phyloP scores from a whole-genome alignment of 2,888 invertebrate genomes.

The Petrolisthes cinctipes region DNA sequence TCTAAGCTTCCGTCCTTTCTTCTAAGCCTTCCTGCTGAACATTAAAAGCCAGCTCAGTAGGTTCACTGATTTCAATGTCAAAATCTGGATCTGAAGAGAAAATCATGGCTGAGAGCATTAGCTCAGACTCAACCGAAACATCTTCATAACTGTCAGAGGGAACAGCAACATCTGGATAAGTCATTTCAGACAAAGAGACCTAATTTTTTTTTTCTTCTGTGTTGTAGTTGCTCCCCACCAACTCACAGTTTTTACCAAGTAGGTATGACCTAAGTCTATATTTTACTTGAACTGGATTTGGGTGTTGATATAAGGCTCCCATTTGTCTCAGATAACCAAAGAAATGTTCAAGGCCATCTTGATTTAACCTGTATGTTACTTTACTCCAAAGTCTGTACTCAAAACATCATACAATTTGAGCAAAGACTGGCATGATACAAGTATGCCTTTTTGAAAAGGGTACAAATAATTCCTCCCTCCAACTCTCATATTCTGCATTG shows the following conservation, averaged over 20 bases:
- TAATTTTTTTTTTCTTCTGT: neutral
- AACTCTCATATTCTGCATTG: no score
- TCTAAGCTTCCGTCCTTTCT: neutral
- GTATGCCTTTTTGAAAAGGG: constrained; percentile 24
- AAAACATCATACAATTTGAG: no score
- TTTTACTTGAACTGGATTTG: constrained; percentile 25
- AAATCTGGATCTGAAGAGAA: no score
- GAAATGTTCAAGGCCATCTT: no score
- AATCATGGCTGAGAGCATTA: neutral
- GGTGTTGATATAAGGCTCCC: constrained; percentile 1
- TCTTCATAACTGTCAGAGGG: neutral
- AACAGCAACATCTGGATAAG: neutral
- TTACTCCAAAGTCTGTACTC: neutral
- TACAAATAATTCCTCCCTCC: no score
- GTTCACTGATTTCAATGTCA: constrained; percentile 7
- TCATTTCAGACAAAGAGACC: neutral
- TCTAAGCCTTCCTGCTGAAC: constrained; percentile 3
- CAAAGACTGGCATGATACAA: constrained; percentile 33
- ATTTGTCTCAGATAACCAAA: constrained; percentile 15
- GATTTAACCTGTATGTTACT: neutral
- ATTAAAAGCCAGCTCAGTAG: neutral
- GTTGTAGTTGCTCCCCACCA: constrained; percentile 24
- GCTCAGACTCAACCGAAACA: neutral
- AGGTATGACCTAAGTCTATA: constrained; percentile 27
- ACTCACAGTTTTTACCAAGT: no score